phyloP scores from a whole-genome alignment of 2,113 vertebrate genomes.

The Podiceps cristatus region DNA sequence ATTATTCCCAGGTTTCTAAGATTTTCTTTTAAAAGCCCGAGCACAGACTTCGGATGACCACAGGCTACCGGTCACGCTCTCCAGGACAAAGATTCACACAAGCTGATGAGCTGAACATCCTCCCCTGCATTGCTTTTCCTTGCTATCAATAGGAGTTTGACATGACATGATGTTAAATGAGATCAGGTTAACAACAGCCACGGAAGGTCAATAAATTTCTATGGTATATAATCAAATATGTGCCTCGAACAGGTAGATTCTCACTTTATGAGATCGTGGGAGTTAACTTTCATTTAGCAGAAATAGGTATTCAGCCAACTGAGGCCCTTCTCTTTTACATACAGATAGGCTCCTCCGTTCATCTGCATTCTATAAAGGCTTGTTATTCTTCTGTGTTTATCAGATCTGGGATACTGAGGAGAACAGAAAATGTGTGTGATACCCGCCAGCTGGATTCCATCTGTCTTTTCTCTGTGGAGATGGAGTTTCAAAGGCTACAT shows the following conservation, averaged over 20 bases:
- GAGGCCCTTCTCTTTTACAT: conserved; percentile 57
- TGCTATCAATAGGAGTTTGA: background rate
- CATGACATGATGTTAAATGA: background rate
- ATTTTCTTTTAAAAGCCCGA: conserved; percentile 43
- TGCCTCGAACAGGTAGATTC: conserved; percentile 8
- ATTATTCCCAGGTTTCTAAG: conserved; percentile 58
- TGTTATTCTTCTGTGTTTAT: conserved; percentile 63
- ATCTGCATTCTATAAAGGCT: conserved; percentile 62
- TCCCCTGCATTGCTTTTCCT: background rate
- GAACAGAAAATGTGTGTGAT: conserved; percentile 67
- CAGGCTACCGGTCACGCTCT: background rate
- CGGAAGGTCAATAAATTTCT: conserved; percentile 19
- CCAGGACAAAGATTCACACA: background rate
- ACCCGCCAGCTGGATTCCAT: conserved; percentile 73
- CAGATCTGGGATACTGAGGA: conserved; percentile 51
- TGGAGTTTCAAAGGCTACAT: conserved; percentile 64
- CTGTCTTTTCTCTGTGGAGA: conserved; percentile 58
- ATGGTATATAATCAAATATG: background rate
- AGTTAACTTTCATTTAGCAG: conserved; percentile 55
- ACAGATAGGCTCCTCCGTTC: conserved; percentile 50
- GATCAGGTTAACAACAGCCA: conserved; percentile 3
- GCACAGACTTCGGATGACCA: background rate
- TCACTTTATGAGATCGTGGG: conserved; percentile 37
- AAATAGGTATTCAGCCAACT: conserved; percentile 42
- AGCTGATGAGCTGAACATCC: background rate